Conservation (phyloP, 2,113 vertebrate genomes). For the Amphiprion percula region DNA sequence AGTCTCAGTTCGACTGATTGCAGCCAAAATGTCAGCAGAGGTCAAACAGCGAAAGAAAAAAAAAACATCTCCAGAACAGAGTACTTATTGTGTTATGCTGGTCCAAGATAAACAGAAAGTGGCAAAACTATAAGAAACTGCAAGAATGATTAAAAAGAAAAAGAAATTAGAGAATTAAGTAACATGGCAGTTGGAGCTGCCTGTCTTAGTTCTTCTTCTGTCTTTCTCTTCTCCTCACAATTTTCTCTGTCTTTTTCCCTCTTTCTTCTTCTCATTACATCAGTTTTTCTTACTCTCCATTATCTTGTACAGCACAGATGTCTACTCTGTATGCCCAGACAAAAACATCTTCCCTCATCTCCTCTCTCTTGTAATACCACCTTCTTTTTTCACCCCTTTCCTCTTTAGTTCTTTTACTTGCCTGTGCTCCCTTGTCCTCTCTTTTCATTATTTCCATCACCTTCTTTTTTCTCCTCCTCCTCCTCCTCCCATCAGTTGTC, state of each 20-base stretch:
- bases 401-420: not conserved
- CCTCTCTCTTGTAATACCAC: not conserved
- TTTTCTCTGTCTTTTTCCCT: not conserved
- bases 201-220: not conserved
- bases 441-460: not conserved
- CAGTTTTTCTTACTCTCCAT: conserved; percentile 18
- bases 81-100: too few relatives aligned
- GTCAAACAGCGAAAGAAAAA: too few relatives aligned
- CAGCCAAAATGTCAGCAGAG: too few relatives aligned
- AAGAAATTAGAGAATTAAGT: too few relatives aligned
- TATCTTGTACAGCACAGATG: conserved; percentile 28
- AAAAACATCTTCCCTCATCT: conserved; percentile 6
- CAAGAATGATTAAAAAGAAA: too few relatives aligned
- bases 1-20: too few relatives aligned
- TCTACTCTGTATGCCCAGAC: not conserved
- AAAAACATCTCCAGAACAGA: too few relatives aligned
- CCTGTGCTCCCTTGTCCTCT: not conserved
- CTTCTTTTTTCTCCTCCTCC: not conserved
- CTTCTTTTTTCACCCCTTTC: not conserved
- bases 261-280: conserved; percentile 14
- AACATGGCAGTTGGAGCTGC: not conserved
- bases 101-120: not conserved
- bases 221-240: not conserved
- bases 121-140: too few relatives aligned
- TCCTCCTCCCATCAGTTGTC: not conserved